phyloP scores from a whole-genome alignment of 2,888 invertebrate species.

The Pogonocherus hispidulus region DNA sequence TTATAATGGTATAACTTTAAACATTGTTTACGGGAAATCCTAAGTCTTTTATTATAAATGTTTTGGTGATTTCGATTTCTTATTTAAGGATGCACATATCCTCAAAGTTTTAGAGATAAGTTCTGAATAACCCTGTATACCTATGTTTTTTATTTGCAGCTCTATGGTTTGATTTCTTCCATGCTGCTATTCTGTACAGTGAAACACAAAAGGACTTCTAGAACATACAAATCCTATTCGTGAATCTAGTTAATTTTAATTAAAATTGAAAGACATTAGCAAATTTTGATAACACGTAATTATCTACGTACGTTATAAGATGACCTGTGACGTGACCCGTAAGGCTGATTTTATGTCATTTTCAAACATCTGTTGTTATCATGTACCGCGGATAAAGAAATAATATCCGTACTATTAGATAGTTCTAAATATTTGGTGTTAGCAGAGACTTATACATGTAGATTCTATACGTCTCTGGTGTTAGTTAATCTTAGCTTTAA shows the following conservation, averaged over 20 bases:
- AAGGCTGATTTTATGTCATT: not conserved
- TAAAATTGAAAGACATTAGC: not conserved
- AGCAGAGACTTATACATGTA: too few species aligned
- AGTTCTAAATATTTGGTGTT: not conserved
- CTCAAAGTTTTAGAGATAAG: too few species aligned
- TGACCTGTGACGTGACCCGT: not conserved
- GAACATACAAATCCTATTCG: constrained; percentile 78
- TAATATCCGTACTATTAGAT: constrained; percentile 5
- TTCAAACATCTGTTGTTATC: not conserved
- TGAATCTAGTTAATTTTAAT: constrained; percentile 17
- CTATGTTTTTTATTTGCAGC: constrained; percentile 68
- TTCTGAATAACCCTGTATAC: not conserved
- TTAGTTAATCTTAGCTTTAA: not conserved
- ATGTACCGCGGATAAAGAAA: not conserved
- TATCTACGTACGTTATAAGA: too few species aligned
- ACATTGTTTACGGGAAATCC: too few species aligned
- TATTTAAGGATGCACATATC: too few species aligned
- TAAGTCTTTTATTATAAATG: too few species aligned
- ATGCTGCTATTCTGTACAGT: constrained; percentile 83
- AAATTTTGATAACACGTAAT: not conserved
- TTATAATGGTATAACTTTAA: too few species aligned
- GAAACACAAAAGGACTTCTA: constrained; percentile 76
- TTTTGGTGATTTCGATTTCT: too few species aligned
- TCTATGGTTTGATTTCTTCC: constrained; percentile 82
- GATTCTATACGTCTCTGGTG: not conserved